A percentile compares a stretch with the other conserved stretches of the same genome.
Conservation (phyloP, 2,113 vertebrate species). For the Tragelaphus scriptus region DNA sequence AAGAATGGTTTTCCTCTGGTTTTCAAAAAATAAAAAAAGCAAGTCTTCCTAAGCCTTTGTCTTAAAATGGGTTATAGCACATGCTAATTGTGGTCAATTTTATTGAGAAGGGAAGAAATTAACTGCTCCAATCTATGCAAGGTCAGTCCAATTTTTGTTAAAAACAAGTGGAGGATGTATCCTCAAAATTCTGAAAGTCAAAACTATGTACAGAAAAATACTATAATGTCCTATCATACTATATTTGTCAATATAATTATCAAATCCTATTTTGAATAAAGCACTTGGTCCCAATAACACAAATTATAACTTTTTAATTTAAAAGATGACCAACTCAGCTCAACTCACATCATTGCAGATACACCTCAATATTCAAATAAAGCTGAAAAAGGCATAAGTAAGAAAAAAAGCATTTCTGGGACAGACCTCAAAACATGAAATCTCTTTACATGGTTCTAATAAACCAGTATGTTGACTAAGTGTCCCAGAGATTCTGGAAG, state of each 20-base stretch:
- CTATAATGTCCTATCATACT: neutral
- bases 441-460: neutral
- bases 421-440: neutral
- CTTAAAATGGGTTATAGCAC: neutral
- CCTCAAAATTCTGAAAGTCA: neutral
- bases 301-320: neutral
- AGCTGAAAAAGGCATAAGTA: neutral
- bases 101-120: neutral
- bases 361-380: neutral
- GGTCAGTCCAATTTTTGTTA: neutral
- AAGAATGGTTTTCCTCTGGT: neutral
- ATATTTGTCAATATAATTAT: neutral
- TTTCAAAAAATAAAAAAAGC: conserved; percentile 8
- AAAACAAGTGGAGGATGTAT: neutral
- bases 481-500: neutral
- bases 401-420: neutral
- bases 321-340: neutral
- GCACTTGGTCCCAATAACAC: neutral
- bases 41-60: neutral
- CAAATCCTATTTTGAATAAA: neutral
- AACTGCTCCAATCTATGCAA: neutral
- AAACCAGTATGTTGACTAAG: neutral
- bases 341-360: neutral
- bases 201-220: neutral
- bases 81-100: neutral